Evolutionary conservation across 2,888 invertebrate genomes (phyloP), one percentile per base, ranked within the genome.

Genomic region (Idaea dimidiata): DNA sequence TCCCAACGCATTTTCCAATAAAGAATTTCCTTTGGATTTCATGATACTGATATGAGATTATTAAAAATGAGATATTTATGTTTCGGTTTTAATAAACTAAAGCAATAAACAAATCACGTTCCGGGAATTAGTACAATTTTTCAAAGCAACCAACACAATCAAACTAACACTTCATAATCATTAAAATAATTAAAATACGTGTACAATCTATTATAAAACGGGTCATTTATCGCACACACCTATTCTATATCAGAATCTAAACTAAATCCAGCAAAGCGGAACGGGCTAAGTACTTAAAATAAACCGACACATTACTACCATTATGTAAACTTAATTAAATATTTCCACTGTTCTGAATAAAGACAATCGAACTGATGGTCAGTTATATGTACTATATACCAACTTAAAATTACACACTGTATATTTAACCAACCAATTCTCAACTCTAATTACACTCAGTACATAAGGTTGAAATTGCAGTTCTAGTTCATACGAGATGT

Each of bases 291-390:
- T 62, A 63, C 59, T 61, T 61, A 61, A 65, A 64, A 67, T 63
- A 67, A 66, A 66, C 61, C 58, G 58, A 62, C 62, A 64, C 61
- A 68, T 80, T 72, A 79, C 80, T 81, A 80, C 77, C 80, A 81
- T 78, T 77, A 76, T 80, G 70, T 77, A 82, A 79, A 83, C 80
- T 82, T 83, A 88, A 89, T 90, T 89, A 89, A 88, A 88, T 85
- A 85, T 86, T 88, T 88, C 84, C 86, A 87, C 77, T 72, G 79
- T 80, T 83, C 82, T 87, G 88, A 81, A 82, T 87, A 86, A 86
- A 89, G 88, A 89, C 89, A 88, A 90, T 89, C 84, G 80, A 80
- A 88, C 83, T 81, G 77, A 80, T 72, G 79, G 85, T 84, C 83
- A 82, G 77, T 60, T 54, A 58, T 59, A 64, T 62, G 60, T 69